Evolutionary conservation across 2,113 vertebrate species (phyloP), one percentile per base, ranked within the genome.

Genomic region (Paralichthys olivaceus): DNA sequence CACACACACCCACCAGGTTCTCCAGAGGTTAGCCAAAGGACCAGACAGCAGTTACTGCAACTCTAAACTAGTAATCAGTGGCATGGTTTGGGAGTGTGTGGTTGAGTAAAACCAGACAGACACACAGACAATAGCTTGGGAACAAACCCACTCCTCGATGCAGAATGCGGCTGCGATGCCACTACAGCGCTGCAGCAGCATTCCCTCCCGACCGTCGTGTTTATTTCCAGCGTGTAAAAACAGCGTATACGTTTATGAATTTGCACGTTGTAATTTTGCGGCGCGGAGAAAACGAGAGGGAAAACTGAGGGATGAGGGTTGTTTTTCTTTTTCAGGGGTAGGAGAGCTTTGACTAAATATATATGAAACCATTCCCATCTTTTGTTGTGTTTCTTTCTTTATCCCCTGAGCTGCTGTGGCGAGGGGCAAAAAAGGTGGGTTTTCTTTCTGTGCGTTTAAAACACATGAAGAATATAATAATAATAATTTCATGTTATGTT

Each of bases 251-350:
- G 68, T 89, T 90, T 89, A 87, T 85, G 84, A 91, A 91, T 91
- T 89, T 87, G 90, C 88, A 93, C 85, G 22, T 91, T 93, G 90
- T 93, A 93, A 94, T 94, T 94, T 93, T 93, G 93, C 75, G 91
- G 93, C 71, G 25, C 49, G 67, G 84, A 77, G 77, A 55, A 20
- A 87, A 84, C 75, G 68, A 89, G 75, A 87, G 83, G 84, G 85
- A 88, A 87, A 90, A 86, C 62, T 67, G 80, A 79, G 86, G 79
- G 77, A 88, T 45, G 67, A 79, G 64, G 59, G 79, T 79, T 91
- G 75, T 87, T 88, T 90, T 90, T 87, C 78, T 79, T 82, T 85
- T 89, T 80, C 26, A 72, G 62, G 49, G 47, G 14, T 26, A 72
- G 43, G 72, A 82, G 34, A 82, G 34, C 68, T 47, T 40, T 23